Percentiles rank a stretch among this genome's conserved stretches.
Conservation (phyloP, 2,113 vertebrate genomes). For the Mungos mungo region DNA sequence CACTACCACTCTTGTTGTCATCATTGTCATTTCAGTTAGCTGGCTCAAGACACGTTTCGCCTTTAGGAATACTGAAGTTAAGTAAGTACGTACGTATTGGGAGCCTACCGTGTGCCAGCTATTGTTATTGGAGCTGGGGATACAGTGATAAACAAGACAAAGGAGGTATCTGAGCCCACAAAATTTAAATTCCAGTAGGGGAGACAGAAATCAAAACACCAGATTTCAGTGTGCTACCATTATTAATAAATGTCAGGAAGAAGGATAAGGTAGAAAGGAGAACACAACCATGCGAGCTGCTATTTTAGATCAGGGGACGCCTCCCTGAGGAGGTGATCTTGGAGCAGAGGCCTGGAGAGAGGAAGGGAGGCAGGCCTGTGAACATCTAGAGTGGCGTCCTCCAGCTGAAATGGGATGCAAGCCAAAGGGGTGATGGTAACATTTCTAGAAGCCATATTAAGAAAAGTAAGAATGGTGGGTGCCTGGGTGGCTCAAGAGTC, state of each 20-base stretch:
- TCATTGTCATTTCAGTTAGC: neutral
- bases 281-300: neutral
- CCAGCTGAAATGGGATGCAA: neutral
- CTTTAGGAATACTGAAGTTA: neutral
- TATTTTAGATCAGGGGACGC: neutral
- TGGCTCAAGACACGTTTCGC: neutral
- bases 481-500: too few species aligned
- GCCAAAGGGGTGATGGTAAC: neutral
- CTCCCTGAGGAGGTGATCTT: neutral
- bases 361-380: neutral
- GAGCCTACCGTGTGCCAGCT: neutral
- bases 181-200: neutral
- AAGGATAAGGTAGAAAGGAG: constrained; percentile 15
- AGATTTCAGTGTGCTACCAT: neutral
- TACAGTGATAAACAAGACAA: neutral
- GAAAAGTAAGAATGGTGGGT: neutral
- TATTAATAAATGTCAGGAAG: neutral
- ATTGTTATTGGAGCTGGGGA: neutral
- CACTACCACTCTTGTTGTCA: neutral
- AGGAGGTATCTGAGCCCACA: neutral
- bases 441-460: neutral
- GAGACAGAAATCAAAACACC: neutral
- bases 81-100: neutral
- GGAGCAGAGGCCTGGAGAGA: neutral
- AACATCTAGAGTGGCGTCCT: neutral